Base-by-base conservation (phyloP, 2,113 vertebrate species). In the Acrocephalus arundinaceus region DNA sequence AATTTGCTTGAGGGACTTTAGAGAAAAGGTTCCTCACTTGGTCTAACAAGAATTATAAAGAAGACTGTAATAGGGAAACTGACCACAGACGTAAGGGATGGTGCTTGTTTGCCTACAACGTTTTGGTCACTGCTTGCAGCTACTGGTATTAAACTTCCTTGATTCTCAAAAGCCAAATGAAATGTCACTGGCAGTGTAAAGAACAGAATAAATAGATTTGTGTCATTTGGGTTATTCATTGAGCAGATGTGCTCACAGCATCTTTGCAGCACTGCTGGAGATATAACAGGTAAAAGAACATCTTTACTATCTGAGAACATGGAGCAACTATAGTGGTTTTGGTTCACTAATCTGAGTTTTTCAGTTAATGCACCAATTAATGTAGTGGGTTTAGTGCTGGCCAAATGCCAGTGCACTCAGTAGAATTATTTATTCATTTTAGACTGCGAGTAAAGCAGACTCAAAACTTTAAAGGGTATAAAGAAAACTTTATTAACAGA, bases 241-340 rank as follows among this genome's bases (percentile, higher is more conserved):
- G 37, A 62, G 85, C 65, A 75, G 39, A 51, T 63, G 51, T 59
- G 75, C 93, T 97, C 96, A 92, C 75, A 92, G 96, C 90, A 95
- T 95, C 91, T 95, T 97, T 96, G 96, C 96, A 95, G 96, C 94
- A 97, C 93, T 93, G 95, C 96, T 91, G 81, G 91, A 95, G 80
- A 88, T 93, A 70, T 22, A 92, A 97, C 91, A 91, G 93, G 80
- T 83, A 95, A 95, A 48, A 95, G 70, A 91, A 87, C 70, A 94
- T 85, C 95, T 97, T 97, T 88, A 90, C 88, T 72, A 93, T 73
- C 95, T 94, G 96, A 97, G 91, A 97, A 97, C 63, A 39, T 2
- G 84, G 96, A 97, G 95, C 93, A 94, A n/a, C 14, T 28, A 37
- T 22, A n/a, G 18, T 43, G 37, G 31, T 28, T 43, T 28, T 28